Evolutionary conservation across 2,797 vertebrate species (phyloP), one percentile per base, ranked within the genome.

Genomic region (Pipistrellus nathusii): DNA sequence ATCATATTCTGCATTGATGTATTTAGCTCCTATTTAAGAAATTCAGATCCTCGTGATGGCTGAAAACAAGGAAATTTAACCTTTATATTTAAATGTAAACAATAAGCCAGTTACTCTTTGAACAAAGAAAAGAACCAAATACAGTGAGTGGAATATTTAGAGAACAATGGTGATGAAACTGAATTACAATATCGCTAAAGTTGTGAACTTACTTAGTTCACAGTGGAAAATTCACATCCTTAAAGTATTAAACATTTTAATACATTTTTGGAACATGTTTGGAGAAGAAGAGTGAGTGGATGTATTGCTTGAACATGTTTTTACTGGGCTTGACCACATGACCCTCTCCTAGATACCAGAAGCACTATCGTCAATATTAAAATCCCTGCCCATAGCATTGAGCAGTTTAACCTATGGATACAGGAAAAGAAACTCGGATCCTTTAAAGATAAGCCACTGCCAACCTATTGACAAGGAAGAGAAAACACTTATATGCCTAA

Each of bases 351-450:
- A 8, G 20, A 15, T 20, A 5, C 46, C 35, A 10, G 80, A 35
- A 9, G 15, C 12, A 3, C 1, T 1, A 20, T 12, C 0, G 1
- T 32, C 21, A n/a, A 2, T 35, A 2, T 35, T 35, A 30, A 25
- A 35, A 18, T 8, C 27, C 55, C 46, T 59, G 4, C 41, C 41
- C 51, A 44, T 59, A 41, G 46, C n/a, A 18, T 51, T 51, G 30
- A 14, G 27, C 46, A 1, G 1, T 23, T 38, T n/a, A 21, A 66
- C 8, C n/a, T 25, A 0, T 17, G 21, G 27, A 12, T 2, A 8
- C 30, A 46, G 76, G 20, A 21, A 48, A 48, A 46, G 41, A 73
- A 66, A 46, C 23, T 14, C 15, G 9, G 41, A 20, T 20, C 30
- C 25, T 4, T 3, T 32, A 8, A 21, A 25, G 35, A 44, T 21